Base-by-base conservation (phyloP, 2,797 vertebrate genomes). In the Lates japonicus region DNA sequence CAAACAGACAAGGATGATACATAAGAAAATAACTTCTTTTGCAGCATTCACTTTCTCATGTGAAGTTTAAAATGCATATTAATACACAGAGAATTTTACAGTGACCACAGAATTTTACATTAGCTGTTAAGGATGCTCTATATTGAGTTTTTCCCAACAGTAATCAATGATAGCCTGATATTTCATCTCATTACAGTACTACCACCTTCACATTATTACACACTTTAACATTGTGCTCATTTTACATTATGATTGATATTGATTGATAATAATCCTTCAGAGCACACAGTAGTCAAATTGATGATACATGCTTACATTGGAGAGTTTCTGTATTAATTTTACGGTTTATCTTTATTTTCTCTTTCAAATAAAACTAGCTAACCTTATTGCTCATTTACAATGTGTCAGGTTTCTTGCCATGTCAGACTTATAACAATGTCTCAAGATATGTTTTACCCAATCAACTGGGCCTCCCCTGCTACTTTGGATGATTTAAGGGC, bases 141-240 rank as follows among this genome's bases (percentile, higher is more conserved):
- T 55, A 70, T 68, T 69, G 74, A 13, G 20, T 75, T 42, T 72
- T 72, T 22, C 44, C 3, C 5, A 1, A 48, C 29, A 42, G 41
- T 46, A 64, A 83, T 74, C 66, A 12, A 74, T 77, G 35, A 46
- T 58, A 52, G 33, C 7, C 29, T 64, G 58, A 11, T 78, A 46
- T 37, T 44, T 72, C 20, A 8, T 63, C 57, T 59, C 17, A 64
- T 70, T 71, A 17, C 55, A 54, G n/a, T 31, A 33, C 22, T n/a
- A 9, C 25, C 52, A 31, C 46, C 66, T 41, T 16, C 62, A 58
- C 54, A 39, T 33, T 29, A 42, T 35, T 49, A 22, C 51, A 52
- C 42, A 62, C 57, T 39, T 11, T 20, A 22, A 49, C n/a, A 19
- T 20, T 60, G 60, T 5, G 17, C 31, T 33, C 3, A 33, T 16